Evolutionary conservation across 1,140 invertebrate species (phyloP).

Genomic region (Asobara japonica): DNA sequence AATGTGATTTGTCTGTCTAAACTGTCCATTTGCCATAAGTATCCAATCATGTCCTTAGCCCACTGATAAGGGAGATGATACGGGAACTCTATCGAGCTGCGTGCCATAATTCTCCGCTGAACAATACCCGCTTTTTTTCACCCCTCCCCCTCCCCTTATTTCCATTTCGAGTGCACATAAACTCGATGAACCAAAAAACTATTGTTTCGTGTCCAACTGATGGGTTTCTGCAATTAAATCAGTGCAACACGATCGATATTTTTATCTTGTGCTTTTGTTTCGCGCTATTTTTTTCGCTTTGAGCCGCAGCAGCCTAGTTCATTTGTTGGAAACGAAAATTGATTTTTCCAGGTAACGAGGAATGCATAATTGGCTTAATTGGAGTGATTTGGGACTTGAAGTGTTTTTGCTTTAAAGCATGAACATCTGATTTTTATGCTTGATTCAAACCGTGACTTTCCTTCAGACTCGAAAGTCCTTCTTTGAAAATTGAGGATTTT

Average conservation of each 20-base stretch:
- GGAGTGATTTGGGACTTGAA: no score
- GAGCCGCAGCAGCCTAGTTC: neutral
- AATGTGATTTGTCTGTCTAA: no score
- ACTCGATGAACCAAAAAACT: neutral
- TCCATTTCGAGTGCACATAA: neutral
- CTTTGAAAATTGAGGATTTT: no score
- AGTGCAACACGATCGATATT: neutral
- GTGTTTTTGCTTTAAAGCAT: no score
- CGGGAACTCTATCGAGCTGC: neutral
- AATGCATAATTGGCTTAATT: no score
- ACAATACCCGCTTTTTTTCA: neutral
- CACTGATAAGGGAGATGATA: neutral
- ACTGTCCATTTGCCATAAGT: no score
- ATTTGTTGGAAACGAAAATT: neutral
- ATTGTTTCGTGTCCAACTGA: neutral
- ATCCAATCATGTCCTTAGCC: no score
- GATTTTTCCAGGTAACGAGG: no score
- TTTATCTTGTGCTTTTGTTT: neutral
- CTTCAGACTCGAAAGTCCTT: no score
- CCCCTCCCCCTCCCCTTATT: neutral
- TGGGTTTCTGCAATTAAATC: conserved; percentile 4
- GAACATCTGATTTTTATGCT: no score
- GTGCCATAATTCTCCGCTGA: neutral
- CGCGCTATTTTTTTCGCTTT: neutral
- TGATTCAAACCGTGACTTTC: no score